Evolutionary conservation across 1,140 invertebrate species (phyloP), one percentile per base, ranked within the genome.

Genomic region (Scaptomyza hsui): DNA sequence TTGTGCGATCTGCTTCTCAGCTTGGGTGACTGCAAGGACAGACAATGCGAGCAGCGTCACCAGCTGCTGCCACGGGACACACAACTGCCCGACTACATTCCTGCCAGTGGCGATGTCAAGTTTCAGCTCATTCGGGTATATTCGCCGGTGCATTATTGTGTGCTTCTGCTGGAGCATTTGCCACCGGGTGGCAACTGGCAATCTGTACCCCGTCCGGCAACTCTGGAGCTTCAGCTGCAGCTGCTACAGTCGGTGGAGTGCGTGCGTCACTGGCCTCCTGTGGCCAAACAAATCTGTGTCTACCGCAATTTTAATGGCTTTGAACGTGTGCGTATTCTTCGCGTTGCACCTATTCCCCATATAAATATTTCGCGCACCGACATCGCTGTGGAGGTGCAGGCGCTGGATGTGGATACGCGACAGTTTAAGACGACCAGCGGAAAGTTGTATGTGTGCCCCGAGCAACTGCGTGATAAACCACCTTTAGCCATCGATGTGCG

Each of bases 281-380:
- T 37, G n/a, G 24, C 39, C 0, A 63, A 69, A 5, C 37, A 32
- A 3, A 44, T 85, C 5, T 85, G 81, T 16, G 32, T 70, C 1
- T 71, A 32, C 18, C 68, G 47, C 21, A 37, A 42, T 19, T 6
- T 16, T 0, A 19, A 1, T 18, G 16, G 29, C 0, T 67, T 32
- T 9, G 78, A 82, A 5, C 65, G 81, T 1, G 81, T 85, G 2
- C 73, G 77, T 0, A 51, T 85, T 1, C 49, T 85, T 3, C 35
- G 51, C 9, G 81, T 88, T 41, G 35, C 47, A 1, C 16, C 18
- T 13, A 88, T 85, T 4, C 0, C 63, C 6, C 39, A 60, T 1
- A 3, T 62, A 0, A 77, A 85, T 39, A 6, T 81, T 0, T 51
- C 44, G 0, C 10, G 19, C 2, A n/a, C 3, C 4, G 26, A 71